Percentiles rank a stretch among this genome's conserved stretches.
These are phyloP conservation scores for Opisthocomus hoazin DNA, from an alignment of 2,113 vertebrate species.

Conservation along the genomic window DNA sequence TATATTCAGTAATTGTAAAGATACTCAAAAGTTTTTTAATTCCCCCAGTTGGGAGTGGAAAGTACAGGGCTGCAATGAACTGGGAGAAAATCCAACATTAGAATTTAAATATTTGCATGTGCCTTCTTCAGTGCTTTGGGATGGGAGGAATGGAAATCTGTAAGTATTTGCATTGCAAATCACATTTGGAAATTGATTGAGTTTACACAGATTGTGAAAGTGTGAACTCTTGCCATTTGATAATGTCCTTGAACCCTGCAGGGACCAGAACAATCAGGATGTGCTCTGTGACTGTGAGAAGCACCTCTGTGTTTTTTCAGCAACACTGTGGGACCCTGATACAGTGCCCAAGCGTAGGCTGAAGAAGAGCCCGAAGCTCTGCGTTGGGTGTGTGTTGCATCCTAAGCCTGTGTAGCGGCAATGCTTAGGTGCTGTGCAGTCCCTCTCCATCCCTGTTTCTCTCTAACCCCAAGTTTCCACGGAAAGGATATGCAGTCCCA, in stretches of 20 bases:
- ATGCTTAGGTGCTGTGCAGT: fast-evolving
- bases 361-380: fast-evolving
- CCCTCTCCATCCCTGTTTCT: neutral
- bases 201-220: neutral
- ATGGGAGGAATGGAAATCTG: neutral
- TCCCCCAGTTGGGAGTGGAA: neutral
- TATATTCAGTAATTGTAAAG: neutral
- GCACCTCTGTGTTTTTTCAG: neutral
- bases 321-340: neutral
- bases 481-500: fast-evolving
- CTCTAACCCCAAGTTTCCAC: neutral
- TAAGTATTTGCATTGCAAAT: neutral
- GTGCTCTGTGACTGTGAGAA: neutral
- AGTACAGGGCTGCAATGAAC: neutral
- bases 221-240: neutral
- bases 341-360: neutral
- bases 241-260: neutral
- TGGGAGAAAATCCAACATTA: neutral
- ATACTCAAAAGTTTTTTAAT: neutral
- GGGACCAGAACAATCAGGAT: neutral
- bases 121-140: neutral
- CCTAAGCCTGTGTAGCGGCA: neutral
- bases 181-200: neutral
- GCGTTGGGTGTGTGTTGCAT: fast-evolving
- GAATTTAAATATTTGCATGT: conserved; percentile 10